Conservation (phyloP, 2,113 vertebrate genomes). For the Pterocles orientalis region DNA sequence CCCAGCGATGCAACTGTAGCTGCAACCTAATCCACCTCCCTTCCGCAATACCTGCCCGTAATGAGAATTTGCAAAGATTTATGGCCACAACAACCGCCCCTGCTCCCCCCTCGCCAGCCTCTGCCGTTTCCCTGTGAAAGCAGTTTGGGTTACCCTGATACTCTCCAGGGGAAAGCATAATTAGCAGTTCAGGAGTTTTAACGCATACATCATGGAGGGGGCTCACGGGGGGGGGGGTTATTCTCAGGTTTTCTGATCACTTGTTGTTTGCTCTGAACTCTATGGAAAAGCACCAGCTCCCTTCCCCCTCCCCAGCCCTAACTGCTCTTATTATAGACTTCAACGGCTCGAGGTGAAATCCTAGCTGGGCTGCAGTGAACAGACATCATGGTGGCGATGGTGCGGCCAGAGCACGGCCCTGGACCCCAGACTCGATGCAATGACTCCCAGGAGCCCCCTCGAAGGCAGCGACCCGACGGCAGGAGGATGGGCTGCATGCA, state of each 20-base stretch:
- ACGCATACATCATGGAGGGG: not conserved
- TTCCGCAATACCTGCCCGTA: conserved; percentile 1
- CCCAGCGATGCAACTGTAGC: not conserved
- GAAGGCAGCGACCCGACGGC: not conserved
- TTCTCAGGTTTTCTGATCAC: conserved; percentile 57
- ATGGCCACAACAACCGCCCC: not conserved
- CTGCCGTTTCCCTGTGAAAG: not conserved
- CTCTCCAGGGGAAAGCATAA: conserved; percentile 12
- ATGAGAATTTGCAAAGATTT: conserved; percentile 63
- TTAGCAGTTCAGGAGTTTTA: conserved; percentile 48
- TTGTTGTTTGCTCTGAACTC: conserved; percentile 36
- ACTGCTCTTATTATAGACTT: conserved; percentile 15
- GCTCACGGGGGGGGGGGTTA: not conserved
- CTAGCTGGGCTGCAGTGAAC: not conserved
- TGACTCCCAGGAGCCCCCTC: not conserved
- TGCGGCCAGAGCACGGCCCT: not conserved
- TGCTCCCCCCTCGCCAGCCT: conserved; percentile 15
- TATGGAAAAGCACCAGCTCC: conserved; percentile 20
- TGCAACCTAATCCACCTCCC: not conserved
- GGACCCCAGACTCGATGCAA: not conserved
- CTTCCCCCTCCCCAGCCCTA: not conserved
- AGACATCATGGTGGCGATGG: not conserved
- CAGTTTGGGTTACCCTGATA: conserved; percentile 22
- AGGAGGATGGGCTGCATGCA: not conserved
- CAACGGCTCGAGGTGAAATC: conserved; percentile 39